phyloP scores from a whole-genome alignment of 2,113 vertebrate genomes.

The Tychaedon coryphoeus region DNA sequence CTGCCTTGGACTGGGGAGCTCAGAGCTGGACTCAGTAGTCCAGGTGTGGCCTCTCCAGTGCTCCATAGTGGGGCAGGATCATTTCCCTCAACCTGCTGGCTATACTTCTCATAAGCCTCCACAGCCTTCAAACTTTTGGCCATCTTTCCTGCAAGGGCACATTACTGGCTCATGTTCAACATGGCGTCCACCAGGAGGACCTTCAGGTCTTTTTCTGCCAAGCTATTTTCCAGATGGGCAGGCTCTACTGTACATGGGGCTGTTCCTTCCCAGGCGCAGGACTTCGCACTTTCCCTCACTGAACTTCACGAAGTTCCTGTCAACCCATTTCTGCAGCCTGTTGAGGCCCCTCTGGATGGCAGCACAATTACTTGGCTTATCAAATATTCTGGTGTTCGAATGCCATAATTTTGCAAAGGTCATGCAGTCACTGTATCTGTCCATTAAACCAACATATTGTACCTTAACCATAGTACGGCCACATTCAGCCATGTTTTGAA shows the following conservation, averaged over 20 bases:
- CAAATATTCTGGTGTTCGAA: neutral
- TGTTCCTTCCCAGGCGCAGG: neutral
- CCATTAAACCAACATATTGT: neutral
- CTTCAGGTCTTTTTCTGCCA: neutral
- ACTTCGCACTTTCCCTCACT: neutral
- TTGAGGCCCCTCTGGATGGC: neutral
- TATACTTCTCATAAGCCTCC: neutral
- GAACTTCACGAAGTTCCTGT: neutral
- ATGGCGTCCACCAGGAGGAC: neutral
- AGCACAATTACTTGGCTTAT: neutral
- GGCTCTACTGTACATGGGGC: neutral
- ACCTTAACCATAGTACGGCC: neutral
- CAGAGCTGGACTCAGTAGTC: neutral
- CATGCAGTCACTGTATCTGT: neutral
- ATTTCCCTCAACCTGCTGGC: neutral
- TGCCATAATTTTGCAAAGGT: neutral
- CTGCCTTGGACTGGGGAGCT: neutral
- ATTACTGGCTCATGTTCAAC: neutral
- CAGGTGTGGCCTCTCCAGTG: neutral
- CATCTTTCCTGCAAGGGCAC: rapidly evolving
- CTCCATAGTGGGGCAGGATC: neutral
- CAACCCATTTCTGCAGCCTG: neutral
- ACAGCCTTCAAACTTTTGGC: neutral
- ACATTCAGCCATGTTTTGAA: neutral
- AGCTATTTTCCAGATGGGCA: neutral